A percentile compares a stretch with the other conserved stretches of the same genome.
These are phyloP conservation scores for Typhlichthys eigenmanni DNA, from an alignment of 2,797 vertebrate genomes.

Conservation along the genomic window DNA sequence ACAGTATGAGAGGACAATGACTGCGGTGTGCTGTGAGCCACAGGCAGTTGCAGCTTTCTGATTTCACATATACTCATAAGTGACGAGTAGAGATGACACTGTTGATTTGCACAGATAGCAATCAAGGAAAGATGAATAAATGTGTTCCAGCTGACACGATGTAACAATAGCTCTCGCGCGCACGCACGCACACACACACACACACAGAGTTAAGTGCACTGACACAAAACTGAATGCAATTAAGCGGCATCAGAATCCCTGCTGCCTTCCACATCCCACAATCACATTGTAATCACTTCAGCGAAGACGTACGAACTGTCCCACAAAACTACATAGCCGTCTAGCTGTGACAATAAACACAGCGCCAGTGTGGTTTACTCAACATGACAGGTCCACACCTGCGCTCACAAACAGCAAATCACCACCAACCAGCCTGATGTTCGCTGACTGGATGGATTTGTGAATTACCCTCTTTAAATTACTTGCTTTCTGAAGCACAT, in stretches of 20 bases:
- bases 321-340: slow-evolving; percentile 7
- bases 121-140: no score
- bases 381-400: slow-evolving; percentile 16
- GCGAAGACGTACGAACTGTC: slow-evolving; percentile 21
- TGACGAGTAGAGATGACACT: no score
- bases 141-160: not conserved
- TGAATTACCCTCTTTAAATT: slow-evolving; percentile 16
- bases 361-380: slow-evolving; percentile 18
- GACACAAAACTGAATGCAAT: slow-evolving; percentile 57
- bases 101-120: no score
- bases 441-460: slow-evolving; percentile 11
- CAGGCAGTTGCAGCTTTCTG: no score
- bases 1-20: no score
- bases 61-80: no score
- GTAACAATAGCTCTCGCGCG: not conserved
- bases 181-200: slow-evolving; percentile 14
- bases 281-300: slow-evolving; percentile 17
- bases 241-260: slow-evolving; percentile 57
- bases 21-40: no score
- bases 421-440: slow-evolving; percentile 14
- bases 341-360: slow-evolving; percentile 15
- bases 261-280: slow-evolving; percentile 50
- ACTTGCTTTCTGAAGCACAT: slow-evolving; percentile 24
- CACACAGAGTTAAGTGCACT: slow-evolving; percentile 35
- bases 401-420: slow-evolving; percentile 25